These are phyloP conservation scores for Cotesia chilonis DNA, from an alignment of 1,140 invertebrate genomes.

Conservation along the genomic window DNA sequence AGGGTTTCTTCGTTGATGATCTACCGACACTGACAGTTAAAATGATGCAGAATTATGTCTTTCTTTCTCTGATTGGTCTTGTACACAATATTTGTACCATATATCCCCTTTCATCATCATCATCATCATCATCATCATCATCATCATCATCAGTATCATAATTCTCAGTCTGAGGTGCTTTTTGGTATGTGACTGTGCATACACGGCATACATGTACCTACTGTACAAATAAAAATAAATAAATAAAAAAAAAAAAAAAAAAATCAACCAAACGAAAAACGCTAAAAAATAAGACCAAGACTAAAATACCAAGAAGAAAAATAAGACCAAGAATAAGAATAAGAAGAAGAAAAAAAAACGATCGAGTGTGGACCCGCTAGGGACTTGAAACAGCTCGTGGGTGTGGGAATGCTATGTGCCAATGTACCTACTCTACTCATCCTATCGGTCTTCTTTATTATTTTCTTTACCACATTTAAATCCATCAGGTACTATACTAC, in stretches of 20 bases:
- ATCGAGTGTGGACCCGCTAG: conserved; percentile 24
- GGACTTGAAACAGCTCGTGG: conserved; percentile 23
- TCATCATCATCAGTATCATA: background rate
- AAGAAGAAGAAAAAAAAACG: background rate
- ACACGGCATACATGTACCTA: conserved; percentile 26
- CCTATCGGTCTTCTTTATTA: conserved; percentile 12
- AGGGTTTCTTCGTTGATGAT: background rate
- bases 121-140: background rate
- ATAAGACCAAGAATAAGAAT: background rate
- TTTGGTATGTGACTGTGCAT: conserved; percentile 26
- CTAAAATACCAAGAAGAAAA: no score
- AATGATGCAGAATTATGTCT: conserved; percentile 26
- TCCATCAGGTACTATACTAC: background rate
- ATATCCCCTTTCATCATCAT: background rate
- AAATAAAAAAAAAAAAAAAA: background rate
- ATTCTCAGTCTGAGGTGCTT: conserved; percentile 17
- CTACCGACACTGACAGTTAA: conserved; percentile 17
- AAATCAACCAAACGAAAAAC: conserved; percentile 4
- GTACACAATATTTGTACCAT: no score
- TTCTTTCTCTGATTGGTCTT: background rate
- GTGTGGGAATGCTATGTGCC: conserved; percentile 33
- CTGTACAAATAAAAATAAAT: conserved; percentile 18
- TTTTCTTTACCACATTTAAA: conserved; percentile 3
- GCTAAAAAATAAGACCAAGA: background rate
- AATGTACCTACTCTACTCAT: conserved; percentile 7